Base-by-base conservation (phyloP, 2,888 invertebrate genomes). In the Drosophila bunnanda region DNA sequence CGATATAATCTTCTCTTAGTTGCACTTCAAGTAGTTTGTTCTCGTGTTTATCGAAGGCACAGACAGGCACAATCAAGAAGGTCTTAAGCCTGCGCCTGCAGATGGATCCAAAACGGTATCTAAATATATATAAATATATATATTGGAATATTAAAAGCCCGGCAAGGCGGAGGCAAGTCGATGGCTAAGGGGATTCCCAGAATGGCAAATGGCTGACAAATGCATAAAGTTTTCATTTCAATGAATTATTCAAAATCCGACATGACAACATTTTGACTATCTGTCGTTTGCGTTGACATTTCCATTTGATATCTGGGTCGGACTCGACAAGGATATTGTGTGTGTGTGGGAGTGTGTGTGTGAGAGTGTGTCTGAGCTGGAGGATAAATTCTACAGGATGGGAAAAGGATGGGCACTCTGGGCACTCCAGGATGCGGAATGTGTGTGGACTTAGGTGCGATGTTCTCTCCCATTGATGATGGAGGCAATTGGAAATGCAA, bases 211-310 rank as follows among this genome's bases (percentile, higher is more conserved):
- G 81, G 86, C 86, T 82, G 81, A 82, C 83, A 82, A 82, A 82
- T 82, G 83, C 86, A 82, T 82, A 77, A 80, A 86, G 78, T 78
- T 82, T 82, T 86, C 80, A 82, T 80, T 80, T 76, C 65, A 66
- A 82, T 86, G 83, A 86, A 80, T 86, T 82, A 82, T 82, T 82
- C 83, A 82, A 78, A 82, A 82, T 86, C 66, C 60, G 84, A 67
- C 81, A 78, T 86, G 82, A 78, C 80, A 86, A 71, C 84, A 82
- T 80, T 82, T 78, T 78, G 83, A 86, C 83, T 79, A 78, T 71
- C 74, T 78, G 66, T 77, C 78, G 80, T 61, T 66, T 71, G 71
- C 77, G 80, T 85, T 80, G 82, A 82, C 79, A 73, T 75, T 70
- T 74, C 67, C 66, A 76, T 82, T 62, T 78, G 67, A 71, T 70